Conservation (phyloP, 1,140 invertebrate species). For the Brachionus sp. region DNA sequence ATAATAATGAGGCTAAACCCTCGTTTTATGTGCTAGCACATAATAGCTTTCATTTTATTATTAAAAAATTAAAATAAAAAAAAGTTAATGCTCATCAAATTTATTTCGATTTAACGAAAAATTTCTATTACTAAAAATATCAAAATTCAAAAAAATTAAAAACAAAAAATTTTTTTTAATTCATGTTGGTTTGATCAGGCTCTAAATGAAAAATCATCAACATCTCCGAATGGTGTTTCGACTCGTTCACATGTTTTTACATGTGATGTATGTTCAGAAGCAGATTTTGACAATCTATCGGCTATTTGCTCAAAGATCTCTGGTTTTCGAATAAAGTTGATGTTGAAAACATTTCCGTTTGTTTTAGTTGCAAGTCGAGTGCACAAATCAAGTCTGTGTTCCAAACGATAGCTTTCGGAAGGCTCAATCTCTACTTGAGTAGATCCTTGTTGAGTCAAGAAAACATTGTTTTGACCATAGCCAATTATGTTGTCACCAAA, state of each 20-base stretch:
- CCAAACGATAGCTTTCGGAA: neutral
- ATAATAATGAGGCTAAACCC: too few relatives aligned
- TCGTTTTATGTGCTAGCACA: too few relatives aligned
- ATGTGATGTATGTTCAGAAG: neutral
- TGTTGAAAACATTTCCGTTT: constrained; percentile 31
- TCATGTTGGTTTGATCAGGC: neutral
- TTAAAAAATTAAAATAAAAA: neutral
- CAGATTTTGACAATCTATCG: neutral
- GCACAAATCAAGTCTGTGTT: constrained; percentile 27
- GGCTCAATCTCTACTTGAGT: neutral
- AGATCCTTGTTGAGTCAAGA: neutral
- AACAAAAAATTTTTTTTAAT: neutral
- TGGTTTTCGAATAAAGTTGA: neutral
- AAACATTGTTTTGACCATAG: constrained; percentile 15
- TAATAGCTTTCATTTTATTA: too few relatives aligned
- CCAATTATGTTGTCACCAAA: neutral
- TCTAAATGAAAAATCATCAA: constrained; percentile 31
- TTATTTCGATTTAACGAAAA: neutral
- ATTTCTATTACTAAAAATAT: neutral
- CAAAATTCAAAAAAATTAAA: neutral
- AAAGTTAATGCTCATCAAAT: neutral
- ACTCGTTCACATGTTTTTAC: constrained; percentile 24
- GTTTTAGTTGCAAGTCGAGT: constrained; percentile 6
- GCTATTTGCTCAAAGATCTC: neutral
- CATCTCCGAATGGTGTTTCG: constrained; percentile 31